Conservation (phyloP, 2,888 invertebrate species). For the Apeira syringaria region DNA sequence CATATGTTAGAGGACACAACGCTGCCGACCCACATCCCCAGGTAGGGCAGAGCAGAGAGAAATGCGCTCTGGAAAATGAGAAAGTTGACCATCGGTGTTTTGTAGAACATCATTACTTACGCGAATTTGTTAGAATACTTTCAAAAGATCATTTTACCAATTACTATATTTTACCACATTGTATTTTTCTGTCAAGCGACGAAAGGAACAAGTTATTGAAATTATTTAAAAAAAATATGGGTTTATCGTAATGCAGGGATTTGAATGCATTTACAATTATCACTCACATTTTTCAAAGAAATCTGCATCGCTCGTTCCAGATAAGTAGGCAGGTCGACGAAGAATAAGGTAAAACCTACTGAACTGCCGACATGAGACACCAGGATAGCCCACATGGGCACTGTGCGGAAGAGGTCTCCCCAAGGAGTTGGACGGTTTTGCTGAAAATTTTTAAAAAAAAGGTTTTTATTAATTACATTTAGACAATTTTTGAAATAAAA, state of each 20-base stretch:
- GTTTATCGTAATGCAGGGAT: too few relatives aligned
- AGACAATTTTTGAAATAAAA: too few relatives aligned
- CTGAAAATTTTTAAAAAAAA: conserved; percentile 30
- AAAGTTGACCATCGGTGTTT: too few relatives aligned
- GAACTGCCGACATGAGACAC: conserved; percentile 85
- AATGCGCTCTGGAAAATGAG: conserved; percentile 85
- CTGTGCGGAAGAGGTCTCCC: conserved; percentile 83
- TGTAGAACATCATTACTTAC: too few relatives aligned
- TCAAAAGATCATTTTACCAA: too few relatives aligned
- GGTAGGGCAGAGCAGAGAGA: conserved; percentile 88
- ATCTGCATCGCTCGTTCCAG: conserved; percentile 84
- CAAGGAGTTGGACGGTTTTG: conserved; percentile 80
- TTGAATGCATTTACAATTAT: too few relatives aligned
- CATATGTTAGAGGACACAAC: conserved; percentile 85
- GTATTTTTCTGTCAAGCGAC: too few relatives aligned
- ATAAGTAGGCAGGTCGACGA: conserved; percentile 88
- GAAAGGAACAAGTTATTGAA: too few relatives aligned
- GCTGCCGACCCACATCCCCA: conserved; percentile 88
- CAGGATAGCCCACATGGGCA: conserved; percentile 82
- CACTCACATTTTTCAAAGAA: conserved; percentile 82
- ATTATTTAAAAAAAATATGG: too few relatives aligned
- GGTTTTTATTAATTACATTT: too few relatives aligned
- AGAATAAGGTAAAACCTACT: conserved; percentile 86
- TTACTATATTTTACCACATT: too few relatives aligned
- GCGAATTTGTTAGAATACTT: too few relatives aligned